phyloP scores from a whole-genome alignment of 2,888 invertebrate genomes.

The Myathropa florea region DNA sequence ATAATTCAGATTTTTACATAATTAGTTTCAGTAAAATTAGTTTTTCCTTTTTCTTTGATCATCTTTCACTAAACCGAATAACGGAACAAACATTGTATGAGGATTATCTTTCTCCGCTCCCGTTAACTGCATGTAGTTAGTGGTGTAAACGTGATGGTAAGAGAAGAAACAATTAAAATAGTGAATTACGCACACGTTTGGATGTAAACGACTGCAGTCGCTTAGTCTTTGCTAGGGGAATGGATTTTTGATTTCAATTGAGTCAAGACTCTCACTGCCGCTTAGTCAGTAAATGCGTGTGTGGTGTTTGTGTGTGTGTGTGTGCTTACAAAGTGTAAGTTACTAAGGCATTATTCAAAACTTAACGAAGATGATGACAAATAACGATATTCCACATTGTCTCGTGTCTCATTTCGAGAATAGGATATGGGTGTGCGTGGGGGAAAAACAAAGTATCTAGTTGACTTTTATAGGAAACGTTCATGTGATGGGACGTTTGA shows the following conservation, averaged over 20 bases:
- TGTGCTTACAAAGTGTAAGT: constrained; percentile 16
- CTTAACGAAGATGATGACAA: constrained; percentile 16
- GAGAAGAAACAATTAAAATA: background rate
- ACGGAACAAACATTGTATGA: constrained; percentile 21
- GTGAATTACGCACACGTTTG: background rate
- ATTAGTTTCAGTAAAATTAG: constrained; percentile 44
- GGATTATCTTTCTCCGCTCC: background rate
- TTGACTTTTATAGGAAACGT: constrained; percentile 21
- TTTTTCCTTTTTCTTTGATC: constrained; percentile 41
- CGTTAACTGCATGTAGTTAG: background rate
- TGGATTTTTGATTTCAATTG: constrained; percentile 9
- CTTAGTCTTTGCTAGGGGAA: background rate
- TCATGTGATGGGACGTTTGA: constrained; percentile 12
- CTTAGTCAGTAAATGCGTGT: background rate
- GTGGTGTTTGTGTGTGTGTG: constrained; percentile 7
- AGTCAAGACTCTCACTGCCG: background rate
- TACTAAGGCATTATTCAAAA: constrained; percentile 29
- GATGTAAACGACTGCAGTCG: background rate
- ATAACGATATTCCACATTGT: constrained; percentile 11
- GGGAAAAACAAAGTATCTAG: background rate
- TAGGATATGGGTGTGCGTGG: background rate
- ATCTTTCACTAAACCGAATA: constrained; percentile 26
- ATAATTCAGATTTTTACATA: constrained; percentile 60
- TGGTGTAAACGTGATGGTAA: background rate
- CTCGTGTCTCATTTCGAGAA: constrained; percentile 5